Evolutionary conservation across 2,797 vertebrate genomes (phyloP), one percentile per base, ranked within the genome.

Genomic region (Scyliorhinus canicula): DNA sequence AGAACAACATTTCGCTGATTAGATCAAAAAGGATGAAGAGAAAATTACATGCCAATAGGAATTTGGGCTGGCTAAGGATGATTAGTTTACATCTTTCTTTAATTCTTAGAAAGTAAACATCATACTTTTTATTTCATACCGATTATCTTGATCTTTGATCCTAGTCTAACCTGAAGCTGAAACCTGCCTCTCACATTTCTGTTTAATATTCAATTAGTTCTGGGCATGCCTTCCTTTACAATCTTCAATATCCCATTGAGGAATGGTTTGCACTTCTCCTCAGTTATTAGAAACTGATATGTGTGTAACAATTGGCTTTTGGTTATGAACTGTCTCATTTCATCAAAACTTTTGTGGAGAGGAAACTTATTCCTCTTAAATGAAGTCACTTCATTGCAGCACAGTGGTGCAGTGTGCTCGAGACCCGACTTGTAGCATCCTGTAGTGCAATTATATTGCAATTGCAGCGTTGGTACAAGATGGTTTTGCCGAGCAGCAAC

Each of bases 1-100:
- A 44, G n/a, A 93, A 93, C n/a, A 65, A 93, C 24, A 31, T 93
- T 93, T 93, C 91, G 28, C 16, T 69, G 40, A 93, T 44, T 93
- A 67, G 21, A 93, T 93, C 55, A 55, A 57, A 74, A 93, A 67
- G 63, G 12, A 67, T 44, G 24, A n/a, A 57, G 31, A 28, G 24
- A 93, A 93, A n/a, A 24, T 67, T 67, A 47, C 60, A 93, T 47
- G 90, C n/a, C 35, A 65, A 65, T 93, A 35, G 26, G 28, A 86
- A 52, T 26, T 93, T 93, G 60, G 60, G 35, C 40, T 24, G 60
- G 24, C 1, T 44, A 93, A 63, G 90, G 40, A 93, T 60, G 55
- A 93, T 93, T 40, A 65, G n/a, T 63, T 93, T 65, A 60, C 14
- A 44, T 65, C 19, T 63, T 93, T 44, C 60, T 26, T 63, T 93